phyloP scores from a whole-genome alignment of 2,113 vertebrate species.

The Brienomyrus brachyistius region DNA sequence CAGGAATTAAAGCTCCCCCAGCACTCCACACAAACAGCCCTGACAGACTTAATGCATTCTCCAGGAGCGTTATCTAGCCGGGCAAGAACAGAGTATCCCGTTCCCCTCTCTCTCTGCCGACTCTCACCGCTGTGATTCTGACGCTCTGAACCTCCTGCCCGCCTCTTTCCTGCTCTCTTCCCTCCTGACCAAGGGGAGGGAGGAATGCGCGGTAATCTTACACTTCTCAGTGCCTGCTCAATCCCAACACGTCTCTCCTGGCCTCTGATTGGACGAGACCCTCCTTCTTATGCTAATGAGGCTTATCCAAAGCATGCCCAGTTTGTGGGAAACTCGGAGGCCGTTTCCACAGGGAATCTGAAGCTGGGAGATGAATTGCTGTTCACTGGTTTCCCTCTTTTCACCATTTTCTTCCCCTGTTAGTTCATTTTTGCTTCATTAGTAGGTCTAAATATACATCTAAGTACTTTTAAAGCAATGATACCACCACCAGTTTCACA shows the following conservation, averaged over 20 bases:
- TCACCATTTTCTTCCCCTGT: conserved; percentile 15
- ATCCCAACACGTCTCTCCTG: conserved; percentile 46
- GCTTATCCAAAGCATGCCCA: conserved; percentile 41
- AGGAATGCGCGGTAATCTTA: conserved; percentile 49
- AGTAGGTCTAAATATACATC: neutral
- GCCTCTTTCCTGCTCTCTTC: conserved; percentile 9
- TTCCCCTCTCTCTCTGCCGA: conserved; percentile 22
- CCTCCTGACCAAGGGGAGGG: conserved; percentile 29
- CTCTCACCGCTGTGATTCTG: conserved; percentile 22
- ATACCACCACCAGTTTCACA: neutral
- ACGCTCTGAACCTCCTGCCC: conserved; percentile 13
- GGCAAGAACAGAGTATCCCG: conserved; percentile 39
- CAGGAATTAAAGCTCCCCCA: conserved; percentile 30
- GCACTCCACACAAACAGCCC: conserved; percentile 20
- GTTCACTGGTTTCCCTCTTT: neutral
- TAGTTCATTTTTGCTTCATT: neutral
- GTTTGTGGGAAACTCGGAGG: conserved; percentile 40
- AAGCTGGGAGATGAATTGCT: neutral
- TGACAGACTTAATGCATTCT: conserved; percentile 39
- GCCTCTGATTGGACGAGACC: conserved; percentile 43
- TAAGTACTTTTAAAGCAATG: neutral
- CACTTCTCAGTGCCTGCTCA: conserved; percentile 54
- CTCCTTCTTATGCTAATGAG: conserved; percentile 55
- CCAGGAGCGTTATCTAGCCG: conserved; percentile 43
- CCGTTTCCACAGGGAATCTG: conserved; percentile 35